A percentile compares a stretch with the other conserved stretches of the same genome.
These are phyloP conservation scores for Drosophila falleni DNA, from an alignment of 2,888 invertebrate genomes.

Conservation along the genomic window DNA sequence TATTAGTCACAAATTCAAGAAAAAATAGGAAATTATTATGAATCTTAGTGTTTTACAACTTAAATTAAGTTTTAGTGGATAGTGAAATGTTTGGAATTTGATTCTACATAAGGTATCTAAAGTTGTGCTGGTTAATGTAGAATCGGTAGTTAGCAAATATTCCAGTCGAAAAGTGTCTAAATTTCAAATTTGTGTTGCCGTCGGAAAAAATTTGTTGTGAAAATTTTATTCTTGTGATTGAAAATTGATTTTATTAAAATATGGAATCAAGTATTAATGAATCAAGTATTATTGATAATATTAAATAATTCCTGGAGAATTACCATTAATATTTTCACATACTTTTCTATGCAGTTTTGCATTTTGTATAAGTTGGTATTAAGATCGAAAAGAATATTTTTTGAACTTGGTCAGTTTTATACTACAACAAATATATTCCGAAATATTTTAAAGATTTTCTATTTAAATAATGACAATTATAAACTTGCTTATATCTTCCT, in stretches of 20 bases:
- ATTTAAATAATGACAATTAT: background rate
- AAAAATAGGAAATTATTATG: background rate
- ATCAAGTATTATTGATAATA: background rate
- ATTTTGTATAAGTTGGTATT: too few species aligned
- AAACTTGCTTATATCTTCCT: too few species aligned
- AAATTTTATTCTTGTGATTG: background rate
- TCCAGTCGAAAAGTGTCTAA: background rate
- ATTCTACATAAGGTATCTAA: background rate
- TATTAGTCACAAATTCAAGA: background rate
- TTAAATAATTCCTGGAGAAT: background rate
- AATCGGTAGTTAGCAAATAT: background rate
- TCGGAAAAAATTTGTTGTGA: slow-evolving; percentile 4
- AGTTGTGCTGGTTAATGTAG: background rate
- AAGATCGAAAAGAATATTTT: background rate
- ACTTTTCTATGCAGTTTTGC: background rate
- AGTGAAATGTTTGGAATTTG: background rate
- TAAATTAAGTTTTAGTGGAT: background rate
- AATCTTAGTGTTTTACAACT: background rate
- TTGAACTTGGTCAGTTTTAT: too few species aligned
- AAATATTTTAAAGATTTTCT: background rate
- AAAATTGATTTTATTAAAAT: background rate
- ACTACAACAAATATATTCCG: too few species aligned
- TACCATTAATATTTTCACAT: background rate
- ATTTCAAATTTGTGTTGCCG: background rate
- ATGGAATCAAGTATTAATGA: background rate